Evolutionary conservation across 2,113 vertebrate species (phyloP).

Genomic region (Barnardius zonarius): DNA sequence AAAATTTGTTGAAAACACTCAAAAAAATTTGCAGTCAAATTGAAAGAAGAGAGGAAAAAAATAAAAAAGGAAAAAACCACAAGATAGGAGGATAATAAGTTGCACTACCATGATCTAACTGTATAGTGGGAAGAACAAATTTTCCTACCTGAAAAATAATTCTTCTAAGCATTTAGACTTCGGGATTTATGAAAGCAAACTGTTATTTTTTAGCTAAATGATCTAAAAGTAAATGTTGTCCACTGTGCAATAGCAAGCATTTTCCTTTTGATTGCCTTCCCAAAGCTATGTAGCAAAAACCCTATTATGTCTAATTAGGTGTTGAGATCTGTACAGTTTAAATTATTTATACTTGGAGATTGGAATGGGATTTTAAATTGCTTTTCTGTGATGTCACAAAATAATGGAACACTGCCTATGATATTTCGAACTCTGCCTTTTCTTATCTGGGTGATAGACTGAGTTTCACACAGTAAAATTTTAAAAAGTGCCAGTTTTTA

Average conservation of each 20-base stretch:
- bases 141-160: neutral
- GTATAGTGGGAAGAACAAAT: neutral
- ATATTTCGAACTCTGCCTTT: neutral
- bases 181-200: neutral
- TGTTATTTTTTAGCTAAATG: conserved; percentile 16
- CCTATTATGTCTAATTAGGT: conserved; percentile 49
- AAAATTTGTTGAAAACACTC: neutral
- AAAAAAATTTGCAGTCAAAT: neutral
- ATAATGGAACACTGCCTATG: neutral
- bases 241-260: neutral
- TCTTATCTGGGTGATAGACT: neutral
- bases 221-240: neutral
- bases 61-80: neutral
- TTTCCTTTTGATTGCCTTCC: conserved; percentile 31
- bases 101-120: neutral
- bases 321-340: neutral
- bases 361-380: conserved; percentile 29
- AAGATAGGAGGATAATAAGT: neutral
- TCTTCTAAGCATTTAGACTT: neutral
- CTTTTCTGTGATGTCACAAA: conserved; percentile 1
- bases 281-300: neutral
- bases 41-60: neutral
- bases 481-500: neutral
- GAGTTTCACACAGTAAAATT: neutral
- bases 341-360: conserved; percentile 42